Evolutionary conservation across 2,797 vertebrate species (phyloP).

Genomic region (Crenichthys baileyi): DNA sequence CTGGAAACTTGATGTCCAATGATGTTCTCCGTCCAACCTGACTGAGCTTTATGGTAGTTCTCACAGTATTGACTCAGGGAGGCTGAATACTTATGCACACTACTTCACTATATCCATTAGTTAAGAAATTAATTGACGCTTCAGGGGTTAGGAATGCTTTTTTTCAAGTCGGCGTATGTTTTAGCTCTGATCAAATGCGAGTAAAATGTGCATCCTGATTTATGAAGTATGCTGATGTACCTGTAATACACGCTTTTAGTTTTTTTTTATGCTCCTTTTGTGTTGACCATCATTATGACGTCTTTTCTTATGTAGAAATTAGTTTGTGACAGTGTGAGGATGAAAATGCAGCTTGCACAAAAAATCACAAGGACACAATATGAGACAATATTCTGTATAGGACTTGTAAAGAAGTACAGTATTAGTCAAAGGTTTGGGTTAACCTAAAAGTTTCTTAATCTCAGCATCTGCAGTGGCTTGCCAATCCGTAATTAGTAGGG

Average conservation of each 20-base stretch:
- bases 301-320: neutral
- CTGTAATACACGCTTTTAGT: neutral
- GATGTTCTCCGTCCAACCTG: no score
- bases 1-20: no score
- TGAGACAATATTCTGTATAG: neutral
- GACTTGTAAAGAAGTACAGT: neutral
- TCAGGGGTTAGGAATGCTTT: neutral
- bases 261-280: neutral
- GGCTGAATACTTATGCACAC: no score
- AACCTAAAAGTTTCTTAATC: neutral
- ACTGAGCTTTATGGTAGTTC: no score
- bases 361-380: neutral
- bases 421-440: neutral
- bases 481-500: neutral
- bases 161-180: neutral
- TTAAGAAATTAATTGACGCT: no score
- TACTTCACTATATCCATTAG: no score
- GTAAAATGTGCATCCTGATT: slow-evolving; percentile 2
- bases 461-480: neutral
- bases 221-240: neutral
- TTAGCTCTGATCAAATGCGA: neutral
- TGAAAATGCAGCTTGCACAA: neutral
- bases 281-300: neutral
- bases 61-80: no score
- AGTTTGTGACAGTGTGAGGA: neutral